Percentiles rank a stretch among this genome's conserved stretches.
Evolutionary conservation across 2,888 invertebrate genomes (phyloP).

Genomic region (Tetragonisca angustula): DNA sequence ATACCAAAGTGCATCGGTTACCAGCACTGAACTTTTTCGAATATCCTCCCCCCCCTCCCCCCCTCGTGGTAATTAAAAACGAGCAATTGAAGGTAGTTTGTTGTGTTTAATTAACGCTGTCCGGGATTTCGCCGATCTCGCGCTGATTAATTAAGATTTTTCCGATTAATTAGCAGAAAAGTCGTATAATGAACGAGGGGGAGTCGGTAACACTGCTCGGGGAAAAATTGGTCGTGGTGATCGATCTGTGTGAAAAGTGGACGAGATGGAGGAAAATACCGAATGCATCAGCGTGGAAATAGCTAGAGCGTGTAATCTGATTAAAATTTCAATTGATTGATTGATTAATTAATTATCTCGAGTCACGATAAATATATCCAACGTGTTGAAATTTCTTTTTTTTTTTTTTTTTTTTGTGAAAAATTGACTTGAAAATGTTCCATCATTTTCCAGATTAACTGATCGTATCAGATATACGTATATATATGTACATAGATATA

Average conservation of each 20-base stretch:
- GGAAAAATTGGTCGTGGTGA: not conserved
- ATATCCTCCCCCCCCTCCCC: not conserved
- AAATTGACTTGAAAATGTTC: not conserved
- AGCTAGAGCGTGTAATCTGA: too few species aligned
- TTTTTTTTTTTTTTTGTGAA: not conserved
- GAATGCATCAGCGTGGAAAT: too few species aligned
- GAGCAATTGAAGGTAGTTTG: not conserved
- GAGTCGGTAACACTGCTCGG: not conserved
- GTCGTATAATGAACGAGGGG: too few species aligned
- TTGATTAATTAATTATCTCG: too few species aligned
- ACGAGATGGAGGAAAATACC: not conserved
- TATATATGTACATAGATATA: conserved; percentile 2
- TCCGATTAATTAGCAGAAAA: too few species aligned
- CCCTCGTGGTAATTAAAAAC: not conserved
- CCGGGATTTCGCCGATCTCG: not conserved
- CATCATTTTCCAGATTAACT: not conserved
- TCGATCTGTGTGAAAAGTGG: not conserved
- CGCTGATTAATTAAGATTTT: too few species aligned
- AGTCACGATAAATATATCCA: too few species aligned
- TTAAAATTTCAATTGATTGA: too few species aligned
- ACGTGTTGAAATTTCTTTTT: not conserved
- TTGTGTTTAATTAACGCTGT: not conserved
- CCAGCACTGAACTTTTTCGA: not conserved
- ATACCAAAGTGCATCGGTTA: not conserved
- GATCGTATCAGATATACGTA: not conserved